Conservation (phyloP, 2,113 vertebrate genomes). For the Daubentonia madagascariensis region DNA sequence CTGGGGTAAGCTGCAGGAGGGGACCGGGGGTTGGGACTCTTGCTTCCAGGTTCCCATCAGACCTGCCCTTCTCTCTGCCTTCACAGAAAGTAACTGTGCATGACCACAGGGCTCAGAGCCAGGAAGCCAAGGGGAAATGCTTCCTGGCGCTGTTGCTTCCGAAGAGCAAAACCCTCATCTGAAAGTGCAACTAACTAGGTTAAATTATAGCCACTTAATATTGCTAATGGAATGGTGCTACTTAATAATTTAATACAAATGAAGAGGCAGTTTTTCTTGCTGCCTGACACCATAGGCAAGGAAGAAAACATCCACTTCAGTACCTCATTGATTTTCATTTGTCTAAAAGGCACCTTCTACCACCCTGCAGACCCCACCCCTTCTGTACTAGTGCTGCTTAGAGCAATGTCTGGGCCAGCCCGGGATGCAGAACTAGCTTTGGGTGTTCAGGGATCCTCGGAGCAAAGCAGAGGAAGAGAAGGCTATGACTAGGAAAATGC, state of each 20-base stretch:
- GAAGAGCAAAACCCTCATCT: not conserved
- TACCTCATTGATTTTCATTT: not conserved
- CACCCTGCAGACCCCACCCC: not conserved
- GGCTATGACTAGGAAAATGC: not conserved
- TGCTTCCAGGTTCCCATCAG: not conserved
- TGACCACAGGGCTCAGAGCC: not conserved
- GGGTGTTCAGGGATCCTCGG: not conserved
- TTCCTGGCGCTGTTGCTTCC: not conserved
- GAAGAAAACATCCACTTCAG: not conserved
- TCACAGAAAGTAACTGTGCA: not conserved
- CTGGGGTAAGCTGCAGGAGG: constrained; percentile 87
- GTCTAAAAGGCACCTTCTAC: not conserved
- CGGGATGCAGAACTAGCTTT: not conserved
- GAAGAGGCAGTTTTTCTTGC: not conserved
- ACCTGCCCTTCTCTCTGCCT: not conserved
- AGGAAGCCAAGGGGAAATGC: not conserved
- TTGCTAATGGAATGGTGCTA: constrained; percentile 57
- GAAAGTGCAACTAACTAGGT: constrained; percentile 36
- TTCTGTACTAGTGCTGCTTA: too few species aligned
- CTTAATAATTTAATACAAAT: constrained; percentile 67
- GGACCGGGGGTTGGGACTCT: not conserved
- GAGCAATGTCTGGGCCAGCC: not conserved
- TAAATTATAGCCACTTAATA: constrained; percentile 74
- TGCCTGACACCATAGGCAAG: not conserved
- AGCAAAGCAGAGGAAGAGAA: not conserved